Percentiles rank a stretch among this genome's conserved stretches.
Conservation (phyloP, 2,888 invertebrate genomes). For the Ormyrus labotus region DNA sequence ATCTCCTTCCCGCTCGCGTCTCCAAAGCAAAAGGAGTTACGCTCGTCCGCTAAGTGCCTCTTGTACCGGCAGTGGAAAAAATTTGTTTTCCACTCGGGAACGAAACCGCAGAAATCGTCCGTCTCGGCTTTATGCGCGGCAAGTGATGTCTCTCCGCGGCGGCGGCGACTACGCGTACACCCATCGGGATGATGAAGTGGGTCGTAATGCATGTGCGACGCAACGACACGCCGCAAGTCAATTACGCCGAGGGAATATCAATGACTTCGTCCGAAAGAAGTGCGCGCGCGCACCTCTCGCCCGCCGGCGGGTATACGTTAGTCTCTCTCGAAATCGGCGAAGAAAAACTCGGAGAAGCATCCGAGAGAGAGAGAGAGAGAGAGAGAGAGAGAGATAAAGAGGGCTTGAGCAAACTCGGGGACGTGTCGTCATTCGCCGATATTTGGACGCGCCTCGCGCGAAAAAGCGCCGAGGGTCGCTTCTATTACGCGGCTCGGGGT, state of each 20-base stretch:
- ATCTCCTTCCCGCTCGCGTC: no score
- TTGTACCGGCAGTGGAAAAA: not conserved
- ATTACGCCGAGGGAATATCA: constrained; percentile 5
- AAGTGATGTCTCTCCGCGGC: not conserved
- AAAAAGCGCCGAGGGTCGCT: no score
- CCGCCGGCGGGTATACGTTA: not conserved
- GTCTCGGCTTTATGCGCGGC: not conserved
- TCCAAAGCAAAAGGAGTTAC: no score
- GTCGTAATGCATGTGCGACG: constrained; percentile 37
- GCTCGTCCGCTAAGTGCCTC: not conserved
- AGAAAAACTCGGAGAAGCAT: no score
- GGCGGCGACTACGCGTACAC: not conserved
- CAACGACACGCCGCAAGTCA: not conserved
- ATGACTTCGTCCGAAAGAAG: constrained; percentile 20
- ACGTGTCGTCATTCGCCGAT: not conserved
- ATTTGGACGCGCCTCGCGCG: no score
- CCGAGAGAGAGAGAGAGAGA: not conserved
- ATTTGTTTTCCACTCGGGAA: not conserved
- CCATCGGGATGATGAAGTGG: constrained; percentile 35
- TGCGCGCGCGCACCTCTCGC: not conserved
- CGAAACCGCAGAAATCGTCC: not conserved
- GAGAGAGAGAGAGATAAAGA: not conserved
- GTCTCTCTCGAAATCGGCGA: no score
- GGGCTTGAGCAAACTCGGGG: not conserved
- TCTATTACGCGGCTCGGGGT: no score